phyloP scores from a whole-genome alignment of 2,888 invertebrate species.

The Elmis aenea region DNA sequence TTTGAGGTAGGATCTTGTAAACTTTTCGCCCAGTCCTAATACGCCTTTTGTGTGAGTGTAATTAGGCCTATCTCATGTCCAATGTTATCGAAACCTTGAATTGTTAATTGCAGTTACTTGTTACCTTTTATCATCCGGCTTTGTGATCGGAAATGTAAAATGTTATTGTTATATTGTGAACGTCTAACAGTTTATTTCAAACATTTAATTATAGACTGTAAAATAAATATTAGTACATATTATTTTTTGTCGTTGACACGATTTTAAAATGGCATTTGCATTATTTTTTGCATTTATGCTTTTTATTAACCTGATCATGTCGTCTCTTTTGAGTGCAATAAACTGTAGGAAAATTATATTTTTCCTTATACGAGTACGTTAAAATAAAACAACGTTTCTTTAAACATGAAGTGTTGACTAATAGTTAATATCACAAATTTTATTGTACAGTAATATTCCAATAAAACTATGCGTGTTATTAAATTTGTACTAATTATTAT shows the following conservation, averaged over 20 bases:
- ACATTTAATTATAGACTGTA: too few relatives aligned
- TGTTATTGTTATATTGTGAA: conserved; percentile 15
- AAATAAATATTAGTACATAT: too few relatives aligned
- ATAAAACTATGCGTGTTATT: conserved; percentile 22
- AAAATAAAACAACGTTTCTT: too few relatives aligned
- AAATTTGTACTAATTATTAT: too few relatives aligned
- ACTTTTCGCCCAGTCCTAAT: conserved; percentile 25
- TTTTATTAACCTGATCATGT: too few relatives aligned
- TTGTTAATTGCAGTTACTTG: conserved; percentile 21
- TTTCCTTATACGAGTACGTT: too few relatives aligned
- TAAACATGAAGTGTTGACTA: conserved; percentile 21
- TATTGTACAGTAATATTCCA: conserved; percentile 28
- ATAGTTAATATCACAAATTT: conserved; percentile 28
- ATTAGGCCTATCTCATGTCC: conserved; percentile 26
- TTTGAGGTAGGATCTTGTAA: conserved; percentile 15
- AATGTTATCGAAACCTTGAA: conserved; percentile 19
- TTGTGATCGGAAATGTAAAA: conserved; percentile 18
- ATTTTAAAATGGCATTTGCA: too few relatives aligned
- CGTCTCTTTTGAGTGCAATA: too few relatives aligned
- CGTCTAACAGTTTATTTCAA: too few relatives aligned
- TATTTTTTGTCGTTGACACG: too few relatives aligned
- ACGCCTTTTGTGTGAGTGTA: conserved; percentile 26
- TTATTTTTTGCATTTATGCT: too few relatives aligned
- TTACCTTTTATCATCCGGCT: conserved; percentile 20
- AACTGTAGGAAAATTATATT: too few relatives aligned